phyloP scores from a whole-genome alignment of 1,140 invertebrate species.

The Penaeus vannamei region DNA sequence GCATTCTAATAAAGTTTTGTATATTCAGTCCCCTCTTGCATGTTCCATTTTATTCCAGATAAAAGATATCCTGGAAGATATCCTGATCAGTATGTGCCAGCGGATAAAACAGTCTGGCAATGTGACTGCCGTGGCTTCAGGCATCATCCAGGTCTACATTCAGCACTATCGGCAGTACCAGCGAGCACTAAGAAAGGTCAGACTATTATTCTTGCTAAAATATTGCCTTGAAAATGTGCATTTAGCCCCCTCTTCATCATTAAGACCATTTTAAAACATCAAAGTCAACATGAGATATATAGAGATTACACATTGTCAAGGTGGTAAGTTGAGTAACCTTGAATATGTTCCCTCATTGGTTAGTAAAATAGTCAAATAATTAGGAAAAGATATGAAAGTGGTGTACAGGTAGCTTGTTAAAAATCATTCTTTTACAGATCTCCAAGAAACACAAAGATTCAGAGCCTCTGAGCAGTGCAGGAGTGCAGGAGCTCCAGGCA shows the following conservation, averaged over 20 bases:
- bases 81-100: conserved; percentile 46
- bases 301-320: too few relatives aligned
- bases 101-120: conserved; percentile 38
- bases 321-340: too few relatives aligned
- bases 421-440: conserved; percentile 31
- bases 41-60: conserved; percentile 42
- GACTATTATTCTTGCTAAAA: too few relatives aligned
- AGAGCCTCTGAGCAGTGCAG: conserved; percentile 30
- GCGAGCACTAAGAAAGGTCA: conserved; percentile 55
- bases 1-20: not conserved
- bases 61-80: conserved; percentile 53
- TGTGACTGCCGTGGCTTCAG: conserved; percentile 36
- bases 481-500: conserved; percentile 48
- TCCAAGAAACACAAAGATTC: conserved; percentile 60
- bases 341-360: too few relatives aligned
- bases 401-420: not conserved
- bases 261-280: too few relatives aligned
- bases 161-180: conserved; percentile 61
- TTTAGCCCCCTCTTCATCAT: too few relatives aligned
- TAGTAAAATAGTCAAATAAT: too few relatives aligned
- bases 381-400: too few relatives aligned
- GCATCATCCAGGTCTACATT: conserved; percentile 54
- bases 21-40: not conserved
- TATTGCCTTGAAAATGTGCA: too few relatives aligned
- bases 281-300: too few relatives aligned